phyloP scores from a whole-genome alignment of 2,888 invertebrate genomes.

The Acanthosepion lycidas region DNA sequence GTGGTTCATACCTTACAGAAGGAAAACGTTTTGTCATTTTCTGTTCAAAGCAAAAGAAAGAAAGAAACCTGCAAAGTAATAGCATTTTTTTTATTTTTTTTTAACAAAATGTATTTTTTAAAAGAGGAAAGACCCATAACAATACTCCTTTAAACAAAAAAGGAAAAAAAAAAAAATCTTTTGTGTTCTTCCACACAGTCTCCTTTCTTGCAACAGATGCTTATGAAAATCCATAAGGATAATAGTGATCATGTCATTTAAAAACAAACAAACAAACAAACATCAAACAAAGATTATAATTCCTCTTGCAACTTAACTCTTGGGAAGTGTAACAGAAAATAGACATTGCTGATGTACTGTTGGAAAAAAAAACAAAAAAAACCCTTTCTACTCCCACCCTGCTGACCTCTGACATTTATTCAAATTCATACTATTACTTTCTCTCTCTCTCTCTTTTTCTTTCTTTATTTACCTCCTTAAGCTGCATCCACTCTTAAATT shows the following conservation, averaged over 20 bases:
- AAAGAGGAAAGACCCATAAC: background rate
- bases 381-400: background rate
- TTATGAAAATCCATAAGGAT: too few relatives aligned
- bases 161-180: background rate
- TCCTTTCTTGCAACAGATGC: too few relatives aligned
- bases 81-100: background rate
- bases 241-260: background rate
- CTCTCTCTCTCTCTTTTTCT: too few relatives aligned
- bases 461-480: too few relatives aligned
- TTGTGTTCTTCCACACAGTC: background rate
- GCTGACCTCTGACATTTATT: background rate
- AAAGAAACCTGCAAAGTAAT: background rate
- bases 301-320: background rate
- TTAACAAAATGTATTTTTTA: background rate
- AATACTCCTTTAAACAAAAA: background rate
- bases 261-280: background rate
- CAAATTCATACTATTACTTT: background rate
- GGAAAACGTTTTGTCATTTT: background rate
- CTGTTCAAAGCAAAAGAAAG: slow-evolving; percentile 1
- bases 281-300: background rate
- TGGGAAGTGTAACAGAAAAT: background rate
- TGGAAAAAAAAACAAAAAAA: background rate
- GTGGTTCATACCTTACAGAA: background rate
- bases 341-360: background rate
- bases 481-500: too few relatives aligned